phyloP scores from a whole-genome alignment of 2,888 invertebrate species.

The Diplazon laetatorius region DNA sequence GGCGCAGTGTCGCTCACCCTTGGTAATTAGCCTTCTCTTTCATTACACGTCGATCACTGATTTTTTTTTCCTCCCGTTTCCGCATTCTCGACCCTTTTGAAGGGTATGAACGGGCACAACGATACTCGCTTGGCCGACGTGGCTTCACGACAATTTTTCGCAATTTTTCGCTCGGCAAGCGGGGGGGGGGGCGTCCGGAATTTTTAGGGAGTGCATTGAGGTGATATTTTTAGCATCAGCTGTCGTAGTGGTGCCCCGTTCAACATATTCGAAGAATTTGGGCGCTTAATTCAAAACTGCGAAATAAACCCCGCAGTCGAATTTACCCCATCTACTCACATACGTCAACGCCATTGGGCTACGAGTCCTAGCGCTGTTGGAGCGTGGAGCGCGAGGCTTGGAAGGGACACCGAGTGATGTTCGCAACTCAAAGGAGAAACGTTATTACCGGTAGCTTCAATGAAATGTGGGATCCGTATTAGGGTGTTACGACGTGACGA shows the following conservation, averaged over 20 bases:
- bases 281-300: background rate
- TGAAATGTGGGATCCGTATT: slow-evolving; percentile 74
- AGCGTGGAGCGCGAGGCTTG: slow-evolving; percentile 24
- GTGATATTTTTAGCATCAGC: no score
- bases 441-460: slow-evolving; percentile 72
- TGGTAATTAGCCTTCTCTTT: slow-evolving; percentile 63
- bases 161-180: no score
- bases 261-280: background rate
- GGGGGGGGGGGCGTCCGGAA: background rate
- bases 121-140: background rate
- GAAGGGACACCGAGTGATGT: background rate
- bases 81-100: slow-evolving; percentile 8
- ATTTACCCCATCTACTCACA: no score
- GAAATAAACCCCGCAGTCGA: no score
- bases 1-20: slow-evolving; percentile 40
- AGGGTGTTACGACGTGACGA: slow-evolving; percentile 68
- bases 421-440: slow-evolving; percentile 64
- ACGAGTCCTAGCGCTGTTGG: background rate
- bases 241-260: no score
- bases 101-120: background rate
- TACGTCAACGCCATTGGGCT: background rate
- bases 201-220: background rate
- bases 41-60: slow-evolving; percentile 57
- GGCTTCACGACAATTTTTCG: slow-evolving; percentile 14
- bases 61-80: slow-evolving; percentile 36